phyloP scores from a whole-genome alignment of 2,113 vertebrate species.

The Eulemur macaco region DNA sequence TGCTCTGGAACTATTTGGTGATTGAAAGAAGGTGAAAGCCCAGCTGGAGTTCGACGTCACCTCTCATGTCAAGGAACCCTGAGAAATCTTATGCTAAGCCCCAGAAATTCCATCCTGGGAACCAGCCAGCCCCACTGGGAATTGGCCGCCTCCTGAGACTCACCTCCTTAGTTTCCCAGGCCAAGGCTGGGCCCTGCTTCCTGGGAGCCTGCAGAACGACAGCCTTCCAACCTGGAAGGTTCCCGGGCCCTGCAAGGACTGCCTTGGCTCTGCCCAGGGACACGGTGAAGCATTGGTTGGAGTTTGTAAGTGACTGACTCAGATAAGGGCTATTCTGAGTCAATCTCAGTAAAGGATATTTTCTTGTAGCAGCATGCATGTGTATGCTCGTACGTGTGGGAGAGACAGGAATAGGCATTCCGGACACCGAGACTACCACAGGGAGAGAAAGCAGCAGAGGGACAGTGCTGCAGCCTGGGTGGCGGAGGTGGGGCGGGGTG shows the following conservation, averaged over 20 bases:
- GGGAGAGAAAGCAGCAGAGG: not conserved
- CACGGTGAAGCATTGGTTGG: not conserved
- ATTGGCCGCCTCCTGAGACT: not conserved
- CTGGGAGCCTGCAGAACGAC: not conserved
- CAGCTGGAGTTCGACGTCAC: not conserved
- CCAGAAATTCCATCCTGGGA: not conserved
- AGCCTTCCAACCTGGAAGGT: constrained; percentile 6
- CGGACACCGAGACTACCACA: not conserved
- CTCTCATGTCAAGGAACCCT: not conserved
- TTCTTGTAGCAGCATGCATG: not conserved
- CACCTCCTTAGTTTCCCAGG: not conserved
- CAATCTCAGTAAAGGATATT: not conserved
- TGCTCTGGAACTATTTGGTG: not conserved
- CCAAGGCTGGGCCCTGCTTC: not conserved
- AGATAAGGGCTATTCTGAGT: not conserved
- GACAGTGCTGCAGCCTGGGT: not conserved
- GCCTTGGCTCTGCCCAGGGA: not conserved
- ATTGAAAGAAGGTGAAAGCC: not conserved
- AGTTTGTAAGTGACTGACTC: not conserved
- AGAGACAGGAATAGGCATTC: not conserved
- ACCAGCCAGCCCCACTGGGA: not conserved
- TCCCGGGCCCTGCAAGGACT: not conserved
- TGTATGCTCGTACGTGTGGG: not conserved
- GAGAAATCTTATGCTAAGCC: not conserved
- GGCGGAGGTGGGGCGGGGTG: accelerated